Percentiles rank a stretch among this genome's conserved stretches.
These are phyloP conservation scores for Taenioides sp. DNA, from an alignment of 2,797 vertebrate genomes.

Conservation along the genomic window DNA sequence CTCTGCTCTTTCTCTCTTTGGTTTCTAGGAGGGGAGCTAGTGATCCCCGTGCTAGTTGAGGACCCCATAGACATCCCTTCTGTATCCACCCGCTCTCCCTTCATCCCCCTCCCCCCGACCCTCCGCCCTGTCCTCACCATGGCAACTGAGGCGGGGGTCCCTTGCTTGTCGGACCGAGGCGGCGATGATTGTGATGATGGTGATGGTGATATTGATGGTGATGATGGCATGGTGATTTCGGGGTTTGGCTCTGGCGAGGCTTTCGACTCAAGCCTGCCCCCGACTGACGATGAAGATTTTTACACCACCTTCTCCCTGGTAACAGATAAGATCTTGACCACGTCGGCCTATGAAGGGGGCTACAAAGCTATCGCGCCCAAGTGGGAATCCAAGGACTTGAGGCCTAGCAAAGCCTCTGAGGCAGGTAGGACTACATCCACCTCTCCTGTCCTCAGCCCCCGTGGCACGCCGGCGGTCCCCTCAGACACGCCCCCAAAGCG, in stretches of 20 bases:
- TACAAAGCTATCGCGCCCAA: conserved; percentile 99
- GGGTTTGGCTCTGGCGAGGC: conserved; percentile 99
- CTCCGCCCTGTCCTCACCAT: conserved; percentile 97
- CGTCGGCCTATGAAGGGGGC: conserved; percentile 99
- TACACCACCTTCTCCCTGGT: conserved; percentile 99
- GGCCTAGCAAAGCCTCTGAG: conserved; percentile 99
- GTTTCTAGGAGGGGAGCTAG: conserved; percentile 97
- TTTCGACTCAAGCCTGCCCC: conserved; percentile 99
- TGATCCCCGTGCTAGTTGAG: conserved; percentile 97
- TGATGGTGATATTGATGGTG: conserved; percentile 90
- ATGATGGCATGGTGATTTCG: conserved; percentile 97
- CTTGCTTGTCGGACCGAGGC: conserved; percentile 99
- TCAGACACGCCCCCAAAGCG: conserved; percentile 94
- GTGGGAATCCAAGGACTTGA: conserved; percentile 99
- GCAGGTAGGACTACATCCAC: conserved; percentile 97
- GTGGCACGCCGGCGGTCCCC: conserved; percentile 88
- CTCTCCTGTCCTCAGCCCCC: conserved; percentile 89
- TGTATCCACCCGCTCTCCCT: conserved; percentile 95
- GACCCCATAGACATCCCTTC: conserved; percentile 98
- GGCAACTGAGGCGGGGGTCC: conserved; percentile 99
- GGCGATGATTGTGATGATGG: conserved; percentile 99
- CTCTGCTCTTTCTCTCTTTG: conserved; percentile 59
- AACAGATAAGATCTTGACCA: conserved; percentile 99
- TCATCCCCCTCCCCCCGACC: conserved; percentile 95
- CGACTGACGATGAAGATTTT: conserved; percentile 99